Conservation (phyloP, 2,797 vertebrate species). For the Poeciliopsis presidionis region DNA sequence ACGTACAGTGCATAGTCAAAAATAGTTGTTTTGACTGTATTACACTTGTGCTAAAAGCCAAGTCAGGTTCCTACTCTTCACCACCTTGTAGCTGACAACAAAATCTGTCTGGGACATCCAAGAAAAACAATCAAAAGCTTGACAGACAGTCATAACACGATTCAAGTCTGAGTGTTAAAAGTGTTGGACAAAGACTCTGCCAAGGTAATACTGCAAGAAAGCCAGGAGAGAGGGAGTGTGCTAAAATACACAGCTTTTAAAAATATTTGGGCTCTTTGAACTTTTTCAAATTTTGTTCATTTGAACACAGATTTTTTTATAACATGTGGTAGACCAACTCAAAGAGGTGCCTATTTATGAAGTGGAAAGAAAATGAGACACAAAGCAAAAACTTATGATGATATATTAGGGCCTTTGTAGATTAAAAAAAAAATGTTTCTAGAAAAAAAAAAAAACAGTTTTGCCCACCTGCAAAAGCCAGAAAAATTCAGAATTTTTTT, state of each 20-base stretch:
- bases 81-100: constrained; percentile 21
- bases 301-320: neutral
- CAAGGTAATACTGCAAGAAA: neutral
- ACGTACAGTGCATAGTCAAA: neutral
- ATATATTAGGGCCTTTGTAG: too few relatives aligned
- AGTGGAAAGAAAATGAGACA: neutral
- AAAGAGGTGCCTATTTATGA: neutral
- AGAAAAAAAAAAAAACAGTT: too few relatives aligned
- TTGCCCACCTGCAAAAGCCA: too few relatives aligned
- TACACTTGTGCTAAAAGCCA: neutral
- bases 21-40: neutral
- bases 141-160: neutral
- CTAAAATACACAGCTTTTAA: neutral
- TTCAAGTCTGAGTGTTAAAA: neutral
- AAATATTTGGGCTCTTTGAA: neutral
- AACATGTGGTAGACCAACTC: neutral
- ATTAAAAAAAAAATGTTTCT: too few relatives aligned
- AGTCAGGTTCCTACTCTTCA: neutral
- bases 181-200: neutral
- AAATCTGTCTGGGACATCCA: constrained; percentile 24
- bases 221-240: neutral
- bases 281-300: neutral
- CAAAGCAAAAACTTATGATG: too few relatives aligned
- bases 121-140: constrained; percentile 2
- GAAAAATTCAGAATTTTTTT: too few relatives aligned